A percentile compares a stretch with the other conserved stretches of the same genome.
Conservation (phyloP, 2,797 vertebrate species). For the Oreonectes daqikongensis region DNA sequence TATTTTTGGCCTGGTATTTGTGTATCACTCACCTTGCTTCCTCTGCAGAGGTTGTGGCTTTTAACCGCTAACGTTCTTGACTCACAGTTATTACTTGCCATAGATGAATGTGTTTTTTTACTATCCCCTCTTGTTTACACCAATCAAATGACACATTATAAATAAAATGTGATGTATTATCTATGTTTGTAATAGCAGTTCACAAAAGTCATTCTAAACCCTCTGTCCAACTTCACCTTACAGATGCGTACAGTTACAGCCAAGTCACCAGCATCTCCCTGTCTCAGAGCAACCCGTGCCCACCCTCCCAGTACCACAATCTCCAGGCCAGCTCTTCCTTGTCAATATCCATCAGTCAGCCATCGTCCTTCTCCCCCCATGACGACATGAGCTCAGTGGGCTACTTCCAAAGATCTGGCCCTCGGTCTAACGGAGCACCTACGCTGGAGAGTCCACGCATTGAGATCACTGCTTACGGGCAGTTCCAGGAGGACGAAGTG, state of each 20-base stretch:
- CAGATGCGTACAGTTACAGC: slow-evolving; percentile 90
- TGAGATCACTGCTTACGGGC: slow-evolving; percentile 93
- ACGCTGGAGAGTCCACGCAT: slow-evolving; percentile 93
- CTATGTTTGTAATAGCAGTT: not conserved
- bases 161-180: not conserved
- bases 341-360: slow-evolving; percentile 80
- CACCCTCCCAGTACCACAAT: slow-evolving; percentile 86
- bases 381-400: slow-evolving; percentile 76
- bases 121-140: not conserved
- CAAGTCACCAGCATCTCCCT: slow-evolving; percentile 83
- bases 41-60: slow-evolving; percentile 51
- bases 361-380: slow-evolving; percentile 78
- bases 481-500: slow-evolving; percentile 85
- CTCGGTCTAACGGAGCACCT: slow-evolving; percentile 85
- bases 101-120: not conserved
- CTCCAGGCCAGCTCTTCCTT: slow-evolving; percentile 84
- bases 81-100: slow-evolving; percentile 26
- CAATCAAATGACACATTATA: slow-evolving; percentile 2
- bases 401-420: slow-evolving; percentile 80
- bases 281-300: slow-evolving; percentile 82
- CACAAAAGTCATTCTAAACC: not conserved
- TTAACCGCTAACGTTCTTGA: slow-evolving; percentile 34
- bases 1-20: slow-evolving; percentile 67
- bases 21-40: slow-evolving; percentile 56
- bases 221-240: slow-evolving; percentile 53